Percentiles rank a stretch among this genome's conserved stretches.
Conservation (phyloP, 1,140 invertebrate species). For the Sipha flava region DNA sequence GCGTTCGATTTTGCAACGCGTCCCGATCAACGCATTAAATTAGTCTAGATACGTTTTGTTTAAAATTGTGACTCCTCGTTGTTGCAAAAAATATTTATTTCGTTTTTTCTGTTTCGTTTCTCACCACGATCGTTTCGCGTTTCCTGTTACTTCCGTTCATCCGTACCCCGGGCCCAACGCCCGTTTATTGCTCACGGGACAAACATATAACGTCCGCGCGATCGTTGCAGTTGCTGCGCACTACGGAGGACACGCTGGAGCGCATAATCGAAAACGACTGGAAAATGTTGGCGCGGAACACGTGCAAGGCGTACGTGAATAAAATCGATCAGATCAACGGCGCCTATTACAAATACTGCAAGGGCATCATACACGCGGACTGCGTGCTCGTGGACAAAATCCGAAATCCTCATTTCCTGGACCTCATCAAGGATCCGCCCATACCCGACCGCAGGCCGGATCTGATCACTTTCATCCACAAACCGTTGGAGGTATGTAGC, state of each 20-base stretch:
- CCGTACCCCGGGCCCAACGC: no score
- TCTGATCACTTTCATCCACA: slow-evolving; percentile 67
- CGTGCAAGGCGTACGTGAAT: slow-evolving; percentile 60
- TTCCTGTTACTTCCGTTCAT: no score
- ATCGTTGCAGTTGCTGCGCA: slow-evolving; percentile 51
- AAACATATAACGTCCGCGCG: no score
- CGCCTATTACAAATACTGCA: slow-evolving; percentile 68
- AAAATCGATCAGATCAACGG: slow-evolving; percentile 48
- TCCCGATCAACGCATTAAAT: no score
- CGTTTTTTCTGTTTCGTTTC: no score
- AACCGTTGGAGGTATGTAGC: slow-evolving; percentile 56
- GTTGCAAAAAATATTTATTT: no score
- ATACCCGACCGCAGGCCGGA: slow-evolving; percentile 70
- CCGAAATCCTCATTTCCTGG: slow-evolving; percentile 54
- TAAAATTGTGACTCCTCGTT: no score
- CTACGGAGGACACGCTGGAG: slow-evolving; percentile 71
- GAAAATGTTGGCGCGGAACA: slow-evolving; percentile 54
- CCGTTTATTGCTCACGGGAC: no score
- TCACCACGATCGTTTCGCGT: no score
- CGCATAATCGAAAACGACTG: slow-evolving; percentile 63
- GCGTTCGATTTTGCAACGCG: no score
- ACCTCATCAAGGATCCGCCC: slow-evolving; percentile 64
- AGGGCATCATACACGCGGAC: slow-evolving; percentile 70
- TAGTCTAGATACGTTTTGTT: no score
- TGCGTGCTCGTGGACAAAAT: slow-evolving; percentile 61